Base-by-base conservation (phyloP, 2,113 vertebrate species). In the Oryzias woworae region DNA sequence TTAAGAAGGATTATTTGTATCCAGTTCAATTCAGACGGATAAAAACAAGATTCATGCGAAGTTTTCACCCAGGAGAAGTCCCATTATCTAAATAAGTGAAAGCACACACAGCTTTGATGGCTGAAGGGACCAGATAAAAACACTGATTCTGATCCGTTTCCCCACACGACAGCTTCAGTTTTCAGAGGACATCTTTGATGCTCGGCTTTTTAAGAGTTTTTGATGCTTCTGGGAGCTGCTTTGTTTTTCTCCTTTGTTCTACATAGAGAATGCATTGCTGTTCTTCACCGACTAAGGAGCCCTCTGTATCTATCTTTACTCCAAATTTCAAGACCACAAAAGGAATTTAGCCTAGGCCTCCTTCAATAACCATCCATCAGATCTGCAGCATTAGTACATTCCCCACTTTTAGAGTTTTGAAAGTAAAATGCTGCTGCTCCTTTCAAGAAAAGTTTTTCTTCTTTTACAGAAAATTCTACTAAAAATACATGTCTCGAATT, bases 31-130 rank as follows among this genome's bases (percentile, higher is more conserved):
- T 5, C 5, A 47, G 13, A 12, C 36, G 14, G 31, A 41, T 31
- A 22, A 17, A 20, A 42, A 22, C 53, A 18, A 42, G n/a, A 23
- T 47, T 48, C 62, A 47, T 28, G 14, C 49, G 43, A 5, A 17
- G 18, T 45, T 53, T 24, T 46, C 20, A 15, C n/a, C 4, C 28
- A 56, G 31, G 18, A 56, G 53, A 49, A 44, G 14, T 55, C 53
- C 36, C 24, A 49, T 66, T 66, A 49, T 66, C 16, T 17, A 18
- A 49, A 56, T 31, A 56, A 26, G 45, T 42, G 45, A 52, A 67
- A 53, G 26, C 48, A 58, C n/a, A 44, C 7, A 12, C 15, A 41
- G 23, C 5, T n/a, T 2, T 22, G 8, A 12, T 20, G 20, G 20
- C 48, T 22, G 41, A 2, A 23, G 54, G 54, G 47, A 51, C 17